Percentiles rank a stretch among this genome's conserved stretches.
Conservation (phyloP, 2,113 vertebrate species). For the Callaeas wilsoni region DNA sequence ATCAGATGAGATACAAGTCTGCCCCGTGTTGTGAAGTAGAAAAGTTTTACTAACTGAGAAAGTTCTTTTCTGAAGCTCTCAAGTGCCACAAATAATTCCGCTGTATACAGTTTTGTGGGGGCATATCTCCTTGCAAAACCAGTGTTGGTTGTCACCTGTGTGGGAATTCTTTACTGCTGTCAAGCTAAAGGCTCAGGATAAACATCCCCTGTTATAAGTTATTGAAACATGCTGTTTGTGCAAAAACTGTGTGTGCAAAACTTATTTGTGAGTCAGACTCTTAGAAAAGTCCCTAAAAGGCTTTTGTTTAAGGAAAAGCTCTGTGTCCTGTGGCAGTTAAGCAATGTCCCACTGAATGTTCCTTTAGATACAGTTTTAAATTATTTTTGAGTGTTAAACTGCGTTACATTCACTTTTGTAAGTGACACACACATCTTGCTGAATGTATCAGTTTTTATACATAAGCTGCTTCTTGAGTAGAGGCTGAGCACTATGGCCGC, state of each 20-base stretch:
- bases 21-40: not conserved
- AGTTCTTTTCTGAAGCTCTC: not conserved
- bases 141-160: not conserved
- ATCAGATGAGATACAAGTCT: not conserved
- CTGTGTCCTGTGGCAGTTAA: not conserved
- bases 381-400: not conserved
- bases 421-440: not conserved
- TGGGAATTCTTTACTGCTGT: not conserved
- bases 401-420: not conserved
- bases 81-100: not conserved
- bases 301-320: not conserved
- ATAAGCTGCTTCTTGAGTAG: not conserved
- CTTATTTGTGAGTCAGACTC: fast-evolving
- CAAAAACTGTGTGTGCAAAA: not conserved
- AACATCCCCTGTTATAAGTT: not conserved
- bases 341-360: not conserved
- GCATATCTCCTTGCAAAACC: not conserved
- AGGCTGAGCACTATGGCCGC: not conserved
- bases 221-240: not conserved
- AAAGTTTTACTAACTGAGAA: not conserved
- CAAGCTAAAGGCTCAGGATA: not conserved
- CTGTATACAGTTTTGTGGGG: not conserved
- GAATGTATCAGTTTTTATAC: not conserved
- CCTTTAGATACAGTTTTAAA: not conserved
- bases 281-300: not conserved